These are phyloP conservation scores for Drosophila paulistorum DNA, from an alignment of 1,140 invertebrate species.

Conservation along the genomic window DNA sequence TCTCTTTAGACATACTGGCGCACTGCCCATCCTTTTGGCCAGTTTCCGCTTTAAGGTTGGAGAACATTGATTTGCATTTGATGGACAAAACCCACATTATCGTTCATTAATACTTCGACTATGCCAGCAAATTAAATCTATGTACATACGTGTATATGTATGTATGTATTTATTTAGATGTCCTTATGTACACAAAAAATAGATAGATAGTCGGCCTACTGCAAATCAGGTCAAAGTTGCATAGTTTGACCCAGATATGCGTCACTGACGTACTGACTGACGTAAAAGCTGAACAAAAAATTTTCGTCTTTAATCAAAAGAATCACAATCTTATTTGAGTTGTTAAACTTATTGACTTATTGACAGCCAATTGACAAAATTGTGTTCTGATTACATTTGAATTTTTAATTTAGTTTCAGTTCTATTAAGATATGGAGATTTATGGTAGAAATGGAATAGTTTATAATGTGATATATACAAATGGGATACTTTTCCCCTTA, in stretches of 20 bases:
- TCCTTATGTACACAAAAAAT: too few species aligned
- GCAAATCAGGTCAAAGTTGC: constrained; percentile 75
- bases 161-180: background rate
- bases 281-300: constrained; percentile 22
- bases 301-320: background rate
- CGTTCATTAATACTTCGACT: background rate
- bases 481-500: too few species aligned
- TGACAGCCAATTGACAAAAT: too few species aligned
- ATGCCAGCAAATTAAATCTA: background rate
- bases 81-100: constrained; percentile 1
- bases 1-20: constrained; percentile 69
- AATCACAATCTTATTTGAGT: too few species aligned
- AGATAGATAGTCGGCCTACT: constrained; percentile 27
- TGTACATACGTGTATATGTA: constrained; percentile 10
- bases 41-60: constrained; percentile 25
- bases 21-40: constrained; percentile 21
- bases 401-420: too few species aligned
- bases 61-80: constrained; percentile 41
- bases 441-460: too few species aligned
- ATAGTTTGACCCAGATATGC: constrained; percentile 67
- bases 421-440: too few species aligned
- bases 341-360: too few species aligned
- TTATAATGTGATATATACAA: too few species aligned
- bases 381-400: too few species aligned
- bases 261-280: constrained; percentile 58